These are phyloP conservation scores for Plestiodon gilberti DNA, from an alignment of 2,113 vertebrate species.

Conservation along the genomic window DNA sequence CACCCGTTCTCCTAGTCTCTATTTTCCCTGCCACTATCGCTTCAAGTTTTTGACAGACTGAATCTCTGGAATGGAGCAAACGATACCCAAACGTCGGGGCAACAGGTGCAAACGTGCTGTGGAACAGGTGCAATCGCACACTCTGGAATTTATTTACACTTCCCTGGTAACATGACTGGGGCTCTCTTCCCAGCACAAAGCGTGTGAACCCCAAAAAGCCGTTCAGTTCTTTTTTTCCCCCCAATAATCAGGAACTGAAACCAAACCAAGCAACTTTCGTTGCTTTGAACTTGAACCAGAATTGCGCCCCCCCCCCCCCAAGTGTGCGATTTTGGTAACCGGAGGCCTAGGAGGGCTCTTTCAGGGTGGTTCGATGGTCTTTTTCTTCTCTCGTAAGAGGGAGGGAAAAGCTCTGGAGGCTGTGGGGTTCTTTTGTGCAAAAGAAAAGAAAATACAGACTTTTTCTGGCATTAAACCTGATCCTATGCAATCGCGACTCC, in stretches of 20 bases:
- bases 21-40: background rate
- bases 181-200: background rate
- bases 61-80: background rate
- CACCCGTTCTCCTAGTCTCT: background rate
- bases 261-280: background rate
- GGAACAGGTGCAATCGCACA: background rate
- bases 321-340: too few species aligned
- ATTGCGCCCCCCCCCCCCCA: too few species aligned
- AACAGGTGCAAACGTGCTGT: background rate
- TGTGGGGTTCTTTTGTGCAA: background rate
- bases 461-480: background rate
- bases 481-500: too few species aligned
- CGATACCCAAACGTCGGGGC: background rate
- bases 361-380: too few species aligned
- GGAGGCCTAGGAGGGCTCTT: too few species aligned
- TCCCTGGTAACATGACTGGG: background rate
- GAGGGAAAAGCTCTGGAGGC: background rate
- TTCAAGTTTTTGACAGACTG: background rate
- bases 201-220: background rate
- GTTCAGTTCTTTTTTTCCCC: background rate
- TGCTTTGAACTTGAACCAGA: background rate
- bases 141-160: background rate
- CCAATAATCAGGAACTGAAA: background rate
- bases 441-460: background rate
- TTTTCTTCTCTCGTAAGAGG: too few species aligned